phyloP scores from a whole-genome alignment of 1,140 invertebrate genomes.

The Laupala kohalensis region DNA sequence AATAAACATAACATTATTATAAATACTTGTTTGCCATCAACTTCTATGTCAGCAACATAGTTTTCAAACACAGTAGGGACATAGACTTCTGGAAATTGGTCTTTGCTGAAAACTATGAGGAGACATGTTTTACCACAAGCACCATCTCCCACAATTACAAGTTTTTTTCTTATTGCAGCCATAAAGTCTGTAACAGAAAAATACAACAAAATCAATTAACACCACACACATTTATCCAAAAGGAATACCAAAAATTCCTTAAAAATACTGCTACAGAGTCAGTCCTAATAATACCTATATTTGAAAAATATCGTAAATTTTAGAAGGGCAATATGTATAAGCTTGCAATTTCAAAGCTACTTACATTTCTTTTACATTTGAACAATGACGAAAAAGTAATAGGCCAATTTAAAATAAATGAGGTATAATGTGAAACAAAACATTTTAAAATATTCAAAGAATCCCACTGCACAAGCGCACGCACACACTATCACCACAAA shows the following conservation, averaged over 20 bases:
- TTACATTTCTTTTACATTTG: too few relatives aligned
- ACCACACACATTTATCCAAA: not conserved
- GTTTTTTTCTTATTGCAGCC: slow-evolving; percentile 97
- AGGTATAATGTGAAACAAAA: too few relatives aligned
- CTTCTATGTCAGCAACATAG: slow-evolving; percentile 96
- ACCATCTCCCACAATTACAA: slow-evolving; percentile 98
- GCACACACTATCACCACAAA: too few relatives aligned
- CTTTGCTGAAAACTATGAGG: slow-evolving; percentile 95
- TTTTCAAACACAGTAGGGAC: slow-evolving; percentile 98
- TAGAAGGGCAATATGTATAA: too few relatives aligned
- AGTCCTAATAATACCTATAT: slow-evolving; percentile 17
- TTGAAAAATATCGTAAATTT: too few relatives aligned
- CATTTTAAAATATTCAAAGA: too few relatives aligned
- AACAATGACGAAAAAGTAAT: too few relatives aligned
- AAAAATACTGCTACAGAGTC: slow-evolving; percentile 19
- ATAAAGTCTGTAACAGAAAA: slow-evolving; percentile 34
- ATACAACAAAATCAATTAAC: not conserved
- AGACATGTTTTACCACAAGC: slow-evolving; percentile 98
- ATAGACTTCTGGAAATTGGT: slow-evolving; percentile 97
- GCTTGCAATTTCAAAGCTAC: too few relatives aligned
- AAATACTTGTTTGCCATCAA: slow-evolving; percentile 72
- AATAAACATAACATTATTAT: not conserved
- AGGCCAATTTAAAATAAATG: too few relatives aligned
- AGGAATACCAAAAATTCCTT: not conserved
- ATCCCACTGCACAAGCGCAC: too few relatives aligned